These are phyloP conservation scores for Catocala fraxini DNA, from an alignment of 2,888 invertebrate species.

Conservation along the genomic window DNA sequence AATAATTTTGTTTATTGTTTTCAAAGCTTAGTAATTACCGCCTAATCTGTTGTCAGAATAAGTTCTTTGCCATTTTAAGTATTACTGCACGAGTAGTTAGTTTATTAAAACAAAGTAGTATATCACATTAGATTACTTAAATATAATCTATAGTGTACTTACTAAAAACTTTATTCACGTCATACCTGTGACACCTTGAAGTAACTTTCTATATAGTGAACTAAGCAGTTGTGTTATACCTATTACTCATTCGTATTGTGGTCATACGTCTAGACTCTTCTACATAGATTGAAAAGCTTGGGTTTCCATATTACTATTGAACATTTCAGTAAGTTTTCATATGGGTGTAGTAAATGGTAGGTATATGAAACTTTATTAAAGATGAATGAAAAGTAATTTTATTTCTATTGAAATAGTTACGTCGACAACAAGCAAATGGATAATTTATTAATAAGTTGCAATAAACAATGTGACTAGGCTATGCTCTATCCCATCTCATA, in stretches of 20 bases:
- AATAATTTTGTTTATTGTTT: constrained; percentile 4
- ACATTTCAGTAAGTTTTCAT: not conserved
- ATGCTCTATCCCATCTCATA: too few species aligned
- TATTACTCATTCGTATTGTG: not conserved
- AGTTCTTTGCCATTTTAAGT: constrained; percentile 2
- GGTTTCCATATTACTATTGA: not conserved
- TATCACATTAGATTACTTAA: not conserved
- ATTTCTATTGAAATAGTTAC: too few species aligned
- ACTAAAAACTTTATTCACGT: too few species aligned
- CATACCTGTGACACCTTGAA: not conserved
- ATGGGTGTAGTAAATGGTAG: not conserved
- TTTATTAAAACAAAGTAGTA: too few species aligned
- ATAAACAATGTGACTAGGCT: too few species aligned
- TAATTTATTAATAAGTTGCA: too few species aligned
- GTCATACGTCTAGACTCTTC: not conserved
- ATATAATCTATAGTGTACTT: not conserved
- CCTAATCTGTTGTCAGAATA: not conserved
- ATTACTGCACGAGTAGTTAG: constrained; percentile 9
- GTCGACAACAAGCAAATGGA: too few species aligned
- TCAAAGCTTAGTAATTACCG: not conserved
- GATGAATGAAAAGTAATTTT: too few species aligned
- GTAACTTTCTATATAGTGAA: not conserved
- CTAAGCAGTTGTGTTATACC: too few species aligned
- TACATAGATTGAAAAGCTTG: too few species aligned
- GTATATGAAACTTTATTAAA: too few species aligned